These are phyloP conservation scores for Euwallacea similis DNA, from an alignment of 1,140 invertebrate genomes.

Conservation along the genomic window DNA sequence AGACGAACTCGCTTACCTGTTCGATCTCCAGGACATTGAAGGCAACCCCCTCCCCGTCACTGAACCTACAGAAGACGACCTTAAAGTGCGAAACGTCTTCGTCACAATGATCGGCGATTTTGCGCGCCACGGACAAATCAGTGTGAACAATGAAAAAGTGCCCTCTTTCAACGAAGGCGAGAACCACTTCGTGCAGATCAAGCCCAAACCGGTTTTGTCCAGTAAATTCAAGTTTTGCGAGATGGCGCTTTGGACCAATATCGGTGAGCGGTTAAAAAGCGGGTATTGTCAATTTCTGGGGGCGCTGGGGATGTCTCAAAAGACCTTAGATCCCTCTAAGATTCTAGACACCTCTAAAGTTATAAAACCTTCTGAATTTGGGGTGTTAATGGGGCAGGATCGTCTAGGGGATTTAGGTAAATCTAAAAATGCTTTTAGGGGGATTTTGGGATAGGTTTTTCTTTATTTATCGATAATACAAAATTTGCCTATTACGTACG, in stretches of 20 bases:
- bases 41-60: slow-evolving; percentile 57
- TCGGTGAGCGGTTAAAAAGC: slow-evolving; percentile 57
- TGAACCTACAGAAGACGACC: slow-evolving; percentile 57
- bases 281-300: slow-evolving; percentile 54
- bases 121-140: slow-evolving; percentile 56
- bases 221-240: slow-evolving; percentile 65
- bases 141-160: slow-evolving; percentile 48
- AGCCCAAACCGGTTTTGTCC: slow-evolving; percentile 53
- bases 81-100: slow-evolving; percentile 63
- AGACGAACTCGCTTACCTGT: slow-evolving; percentile 70
- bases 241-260: slow-evolving; percentile 63
- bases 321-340: too few relatives aligned
- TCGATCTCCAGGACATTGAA: slow-evolving; percentile 62
- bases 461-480: too few relatives aligned
- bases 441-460: too few relatives aligned
- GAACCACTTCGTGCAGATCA: slow-evolving; percentile 61
- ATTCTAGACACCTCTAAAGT: too few relatives aligned
- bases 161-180: slow-evolving; percentile 54
- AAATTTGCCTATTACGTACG: too few relatives aligned
- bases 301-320: slow-evolving; percentile 11
- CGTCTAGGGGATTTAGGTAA: too few relatives aligned
- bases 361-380: too few relatives aligned
- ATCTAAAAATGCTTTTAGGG: too few relatives aligned
- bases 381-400: too few relatives aligned
- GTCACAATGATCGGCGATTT: slow-evolving; percentile 69